Percentiles rank a stretch among this genome's conserved stretches.
Evolutionary conservation across 1,140 invertebrate genomes (phyloP).

Genomic region (Drosophila lacteicornis): DNA sequence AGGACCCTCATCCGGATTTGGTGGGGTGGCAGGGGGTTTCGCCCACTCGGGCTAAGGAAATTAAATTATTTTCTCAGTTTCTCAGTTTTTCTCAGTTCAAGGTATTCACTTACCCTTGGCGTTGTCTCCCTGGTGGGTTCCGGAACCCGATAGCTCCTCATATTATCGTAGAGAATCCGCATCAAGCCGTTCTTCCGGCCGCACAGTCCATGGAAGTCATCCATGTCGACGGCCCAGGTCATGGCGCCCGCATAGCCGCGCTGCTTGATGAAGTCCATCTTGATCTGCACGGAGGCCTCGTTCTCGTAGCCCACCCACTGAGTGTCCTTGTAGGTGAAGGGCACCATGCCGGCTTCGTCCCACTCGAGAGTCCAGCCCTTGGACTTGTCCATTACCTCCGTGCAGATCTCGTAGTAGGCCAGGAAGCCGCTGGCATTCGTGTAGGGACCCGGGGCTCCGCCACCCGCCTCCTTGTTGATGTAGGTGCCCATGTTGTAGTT

Average conservation of each 20-base stretch:
- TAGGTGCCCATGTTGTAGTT: slow-evolving; percentile 93
- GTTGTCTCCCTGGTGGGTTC: slow-evolving; percentile 88
- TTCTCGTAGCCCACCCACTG: slow-evolving; percentile 97
- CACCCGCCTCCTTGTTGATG: slow-evolving; percentile 94
- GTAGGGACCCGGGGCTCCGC: slow-evolving; percentile 92
- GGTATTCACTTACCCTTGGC: slow-evolving; percentile 85
- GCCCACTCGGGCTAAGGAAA: slow-evolving; percentile 89
- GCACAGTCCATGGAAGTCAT: slow-evolving; percentile 92
- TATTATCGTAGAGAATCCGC: slow-evolving; percentile 89
- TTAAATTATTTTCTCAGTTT: background rate
- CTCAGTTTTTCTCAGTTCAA: too few relatives aligned
- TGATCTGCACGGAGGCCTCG: slow-evolving; percentile 89
- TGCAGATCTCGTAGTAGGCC: slow-evolving; percentile 96
- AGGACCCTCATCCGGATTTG: slow-evolving; percentile 84
- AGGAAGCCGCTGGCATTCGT: slow-evolving; percentile 94
- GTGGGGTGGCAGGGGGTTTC: slow-evolving; percentile 88
- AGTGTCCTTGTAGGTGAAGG: slow-evolving; percentile 93
- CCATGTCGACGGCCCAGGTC: slow-evolving; percentile 96
- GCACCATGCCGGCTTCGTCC: slow-evolving; percentile 92
- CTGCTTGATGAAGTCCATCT: slow-evolving; percentile 93
- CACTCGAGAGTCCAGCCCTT: slow-evolving; percentile 92
- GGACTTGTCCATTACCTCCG: slow-evolving; percentile 88
- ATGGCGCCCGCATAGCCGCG: slow-evolving; percentile 94
- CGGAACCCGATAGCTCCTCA: slow-evolving; percentile 91
- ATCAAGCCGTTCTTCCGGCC: slow-evolving; percentile 90